phyloP scores from a whole-genome alignment of 2,888 invertebrate genomes.

The Margaritifera margaritifera region DNA sequence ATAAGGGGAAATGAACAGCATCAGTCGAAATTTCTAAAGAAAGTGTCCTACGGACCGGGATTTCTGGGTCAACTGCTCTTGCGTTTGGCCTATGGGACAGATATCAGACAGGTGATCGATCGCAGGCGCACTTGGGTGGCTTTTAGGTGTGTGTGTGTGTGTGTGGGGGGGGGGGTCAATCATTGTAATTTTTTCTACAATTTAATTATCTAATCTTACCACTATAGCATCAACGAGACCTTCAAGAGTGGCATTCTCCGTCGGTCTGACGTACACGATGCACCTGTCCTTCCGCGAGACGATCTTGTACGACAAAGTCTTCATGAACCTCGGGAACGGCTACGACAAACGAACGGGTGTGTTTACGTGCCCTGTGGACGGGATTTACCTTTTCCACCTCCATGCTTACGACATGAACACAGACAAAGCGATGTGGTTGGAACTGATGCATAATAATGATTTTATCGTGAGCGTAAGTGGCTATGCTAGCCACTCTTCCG shows the following conservation, averaged over 20 bases:
- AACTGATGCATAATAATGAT: constrained; percentile 29
- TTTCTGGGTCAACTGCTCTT: no score
- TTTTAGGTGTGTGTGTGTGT: no score
- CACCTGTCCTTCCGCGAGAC: constrained; percentile 18
- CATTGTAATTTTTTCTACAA: no score
- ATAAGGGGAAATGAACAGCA: no score
- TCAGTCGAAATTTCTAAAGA: no score
- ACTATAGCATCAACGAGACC: no score
- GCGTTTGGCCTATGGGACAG: no score
- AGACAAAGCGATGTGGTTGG: constrained; percentile 37
- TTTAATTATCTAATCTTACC: no score
- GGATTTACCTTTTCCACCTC: constrained; percentile 34
- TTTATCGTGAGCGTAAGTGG: constrained; percentile 30
- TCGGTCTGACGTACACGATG: constrained; percentile 29
- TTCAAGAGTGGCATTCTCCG: constrained; percentile 27
- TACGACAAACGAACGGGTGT: constrained; percentile 28
- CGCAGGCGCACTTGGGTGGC: no score
- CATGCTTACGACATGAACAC: constrained; percentile 37
- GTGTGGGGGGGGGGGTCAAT: no score
- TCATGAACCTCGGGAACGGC: constrained; percentile 23
- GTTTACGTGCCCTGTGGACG: constrained; percentile 29
- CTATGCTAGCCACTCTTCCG: constrained; percentile 43
- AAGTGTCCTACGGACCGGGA: no score
- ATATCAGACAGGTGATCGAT: no score
- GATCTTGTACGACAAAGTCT: constrained; percentile 24